Evolutionary conservation across 2,113 vertebrate species (phyloP).

Genomic region (Felis chaus): DNA sequence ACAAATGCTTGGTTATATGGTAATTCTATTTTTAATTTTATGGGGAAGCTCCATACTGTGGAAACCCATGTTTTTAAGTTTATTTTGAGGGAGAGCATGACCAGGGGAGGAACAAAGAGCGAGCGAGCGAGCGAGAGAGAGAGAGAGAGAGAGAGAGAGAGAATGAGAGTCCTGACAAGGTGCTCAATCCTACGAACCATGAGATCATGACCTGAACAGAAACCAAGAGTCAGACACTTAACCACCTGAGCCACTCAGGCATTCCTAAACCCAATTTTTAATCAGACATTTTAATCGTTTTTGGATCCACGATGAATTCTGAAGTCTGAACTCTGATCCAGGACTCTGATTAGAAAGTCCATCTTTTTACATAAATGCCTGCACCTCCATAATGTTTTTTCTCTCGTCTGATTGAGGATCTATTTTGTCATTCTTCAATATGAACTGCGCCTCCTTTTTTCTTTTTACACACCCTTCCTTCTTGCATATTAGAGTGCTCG

Average conservation of each 20-base stretch:
- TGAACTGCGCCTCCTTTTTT: background rate
- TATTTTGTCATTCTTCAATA: background rate
- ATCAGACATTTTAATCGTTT: background rate
- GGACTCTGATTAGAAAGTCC: background rate
- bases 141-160: no score
- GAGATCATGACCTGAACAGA: background rate
- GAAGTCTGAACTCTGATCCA: background rate
- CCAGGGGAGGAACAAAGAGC: no score
- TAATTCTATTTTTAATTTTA: no score
- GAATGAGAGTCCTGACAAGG: no score
- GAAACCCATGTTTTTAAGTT: no score
- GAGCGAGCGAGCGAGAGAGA: no score
- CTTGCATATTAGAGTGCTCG: rapidly evolving
- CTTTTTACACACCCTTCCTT: background rate
- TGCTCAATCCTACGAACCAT: background rate
- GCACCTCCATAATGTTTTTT: background rate
- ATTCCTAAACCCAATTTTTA: background rate
- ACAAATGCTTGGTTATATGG: no score
- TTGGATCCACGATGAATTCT: background rate
- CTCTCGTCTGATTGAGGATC: background rate
- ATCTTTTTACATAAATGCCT: background rate
- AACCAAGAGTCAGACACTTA: background rate
- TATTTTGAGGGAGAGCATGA: no score
- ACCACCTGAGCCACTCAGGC: background rate
- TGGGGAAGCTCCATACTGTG: no score